Conservation (phyloP, 2,888 invertebrate species). For the Adineta ricciae region DNA sequence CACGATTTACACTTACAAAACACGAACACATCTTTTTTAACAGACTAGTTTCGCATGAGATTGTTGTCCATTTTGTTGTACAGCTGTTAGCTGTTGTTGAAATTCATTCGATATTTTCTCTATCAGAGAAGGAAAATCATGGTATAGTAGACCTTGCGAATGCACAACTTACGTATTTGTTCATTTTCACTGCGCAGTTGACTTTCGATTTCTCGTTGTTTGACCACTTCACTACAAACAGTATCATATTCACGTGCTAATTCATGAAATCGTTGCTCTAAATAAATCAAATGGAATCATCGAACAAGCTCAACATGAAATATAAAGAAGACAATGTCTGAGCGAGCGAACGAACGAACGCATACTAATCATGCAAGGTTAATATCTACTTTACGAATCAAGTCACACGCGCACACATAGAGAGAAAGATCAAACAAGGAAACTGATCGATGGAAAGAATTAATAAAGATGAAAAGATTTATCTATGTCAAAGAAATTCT, state of each 20-base stretch:
- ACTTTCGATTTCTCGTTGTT: slow-evolving; percentile 1
- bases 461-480: too few relatives aligned
- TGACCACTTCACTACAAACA: not conserved
- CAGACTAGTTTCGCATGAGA: not conserved
- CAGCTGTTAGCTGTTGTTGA: not conserved
- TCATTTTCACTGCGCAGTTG: not conserved
- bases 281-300: slow-evolving; percentile 1
- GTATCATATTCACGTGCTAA: slow-evolving; percentile 3
- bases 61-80: not conserved
- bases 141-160: too few relatives aligned
- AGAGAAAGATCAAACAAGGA: not conserved
- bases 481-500: not conserved
- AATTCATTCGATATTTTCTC: not conserved
- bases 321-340: not conserved
- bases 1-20: not conserved
- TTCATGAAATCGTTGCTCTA: slow-evolving; percentile 9
- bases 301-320: slow-evolving; percentile 9
- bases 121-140: not conserved
- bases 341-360: not conserved
- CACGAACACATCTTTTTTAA: not conserved
- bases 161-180: not conserved
- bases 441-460: not conserved
- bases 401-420: not conserved
- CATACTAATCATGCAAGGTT: not conserved
- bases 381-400: not conserved